Conservation (phyloP, 2,113 vertebrate genomes). For the Poeciliopsis prolifica region DNA sequence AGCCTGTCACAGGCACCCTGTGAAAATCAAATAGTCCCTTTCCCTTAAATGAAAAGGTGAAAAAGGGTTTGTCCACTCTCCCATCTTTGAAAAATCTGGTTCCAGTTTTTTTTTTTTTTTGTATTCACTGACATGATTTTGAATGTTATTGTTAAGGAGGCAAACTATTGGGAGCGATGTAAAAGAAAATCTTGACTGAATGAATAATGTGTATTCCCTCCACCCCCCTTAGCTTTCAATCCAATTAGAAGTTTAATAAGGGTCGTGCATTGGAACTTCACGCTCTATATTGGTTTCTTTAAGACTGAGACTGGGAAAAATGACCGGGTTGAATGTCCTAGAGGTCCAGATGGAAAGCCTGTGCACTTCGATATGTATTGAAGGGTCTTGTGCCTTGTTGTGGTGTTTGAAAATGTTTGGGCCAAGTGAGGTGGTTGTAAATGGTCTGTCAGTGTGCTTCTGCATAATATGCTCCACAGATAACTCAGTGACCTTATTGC, state of each 20-base stretch:
- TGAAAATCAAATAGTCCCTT: slow-evolving; percentile 87
- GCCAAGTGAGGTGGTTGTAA: slow-evolving; percentile 33
- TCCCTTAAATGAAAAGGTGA: slow-evolving; percentile 56
- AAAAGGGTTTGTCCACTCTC: slow-evolving; percentile 82
- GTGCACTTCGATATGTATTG: slow-evolving; percentile 67
- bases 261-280: slow-evolving; percentile 92
- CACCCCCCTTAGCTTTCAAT: slow-evolving; percentile 83
- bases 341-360: slow-evolving; percentile 40
- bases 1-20: slow-evolving; percentile 84
- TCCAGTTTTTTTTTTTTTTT: slow-evolving; percentile 72
- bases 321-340: slow-evolving; percentile 45
- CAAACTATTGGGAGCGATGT: slow-evolving; percentile 73
- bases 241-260: slow-evolving; percentile 95
- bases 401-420: slow-evolving; percentile 65
- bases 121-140: slow-evolving; percentile 64
- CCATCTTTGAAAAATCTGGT: slow-evolving; percentile 77
- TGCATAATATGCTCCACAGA: slow-evolving; percentile 1
- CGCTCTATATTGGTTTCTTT: slow-evolving; percentile 81
- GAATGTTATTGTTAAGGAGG: slow-evolving; percentile 73
- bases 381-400: slow-evolving; percentile 72
- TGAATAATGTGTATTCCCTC: slow-evolving; percentile 82
- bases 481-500: slow-evolving; percentile 34
- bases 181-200: slow-evolving; percentile 79
- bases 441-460: slow-evolving; percentile 2
- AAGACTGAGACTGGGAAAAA: slow-evolving; percentile 33